Percentiles rank a stretch among this genome's conserved stretches.
phyloP scores from a whole-genome alignment of 2,113 vertebrate species.

The Orycteropus afer region DNA sequence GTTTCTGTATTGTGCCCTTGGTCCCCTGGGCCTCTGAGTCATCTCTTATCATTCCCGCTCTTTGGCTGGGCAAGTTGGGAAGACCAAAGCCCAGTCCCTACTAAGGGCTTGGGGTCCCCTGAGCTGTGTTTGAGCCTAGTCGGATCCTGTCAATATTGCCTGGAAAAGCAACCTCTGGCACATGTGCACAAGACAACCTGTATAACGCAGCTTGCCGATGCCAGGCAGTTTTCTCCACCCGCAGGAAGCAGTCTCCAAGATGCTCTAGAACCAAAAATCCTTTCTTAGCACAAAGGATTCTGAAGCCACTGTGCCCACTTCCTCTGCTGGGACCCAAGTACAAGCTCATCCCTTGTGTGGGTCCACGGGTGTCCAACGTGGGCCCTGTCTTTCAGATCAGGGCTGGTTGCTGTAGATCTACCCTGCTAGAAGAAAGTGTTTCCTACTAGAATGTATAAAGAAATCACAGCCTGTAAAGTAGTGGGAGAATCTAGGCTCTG shows the following conservation, averaged over 20 bases:
- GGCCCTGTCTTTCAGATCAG: neutral
- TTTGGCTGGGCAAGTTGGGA: neutral
- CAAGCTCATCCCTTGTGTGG: neutral
- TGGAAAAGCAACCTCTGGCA: neutral
- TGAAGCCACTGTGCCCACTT: neutral
- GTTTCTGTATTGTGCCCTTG: constrained; percentile 7
- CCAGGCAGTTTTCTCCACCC: neutral
- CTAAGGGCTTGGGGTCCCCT: neutral
- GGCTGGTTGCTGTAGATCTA: neutral
- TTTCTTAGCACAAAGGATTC: neutral
- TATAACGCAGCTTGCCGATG: neutral
- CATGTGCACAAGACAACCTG: neutral
- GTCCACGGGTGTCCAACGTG: neutral
- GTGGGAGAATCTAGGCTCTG: neutral
- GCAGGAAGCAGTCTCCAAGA: neutral
- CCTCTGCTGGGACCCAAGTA: neutral
- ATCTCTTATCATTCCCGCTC: neutral
- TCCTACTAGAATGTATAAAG: neutral
- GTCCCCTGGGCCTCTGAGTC: neutral
- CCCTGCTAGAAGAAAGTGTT: neutral
- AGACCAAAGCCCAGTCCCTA: constrained; percentile 4
- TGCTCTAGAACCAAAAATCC: neutral
- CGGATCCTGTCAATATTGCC: neutral
- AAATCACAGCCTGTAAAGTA: neutral
- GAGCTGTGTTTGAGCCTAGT: neutral